A percentile compares a stretch with the other conserved stretches of the same genome.
These are phyloP conservation scores for Potorous gilbertii DNA, from an alignment of 2,797 vertebrate species.

Conservation along the genomic window DNA sequence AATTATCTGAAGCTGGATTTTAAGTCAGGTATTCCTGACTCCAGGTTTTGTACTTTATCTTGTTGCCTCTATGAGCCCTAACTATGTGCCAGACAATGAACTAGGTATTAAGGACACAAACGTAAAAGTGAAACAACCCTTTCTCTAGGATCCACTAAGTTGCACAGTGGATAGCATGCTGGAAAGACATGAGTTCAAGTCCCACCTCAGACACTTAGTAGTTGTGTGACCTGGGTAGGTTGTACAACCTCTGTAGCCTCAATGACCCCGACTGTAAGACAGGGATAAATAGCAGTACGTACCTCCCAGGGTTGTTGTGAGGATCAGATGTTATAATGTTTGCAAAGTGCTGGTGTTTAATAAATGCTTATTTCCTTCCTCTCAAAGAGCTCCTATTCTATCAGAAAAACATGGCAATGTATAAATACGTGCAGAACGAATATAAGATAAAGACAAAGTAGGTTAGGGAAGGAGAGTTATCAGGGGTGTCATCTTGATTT, in stretches of 20 bases:
- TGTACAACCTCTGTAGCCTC: background rate
- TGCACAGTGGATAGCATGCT: background rate
- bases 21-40: background rate
- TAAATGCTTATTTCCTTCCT: background rate
- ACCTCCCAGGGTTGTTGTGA: background rate
- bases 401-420: background rate
- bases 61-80: background rate
- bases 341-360: background rate
- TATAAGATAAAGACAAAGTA: background rate
- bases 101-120: background rate
- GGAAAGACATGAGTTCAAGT: background rate
- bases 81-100: background rate
- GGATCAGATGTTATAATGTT: slow-evolving; percentile 26
- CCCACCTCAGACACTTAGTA: background rate
- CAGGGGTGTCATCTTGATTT: background rate
- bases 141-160: background rate
- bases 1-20: background rate
- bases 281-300: background rate
- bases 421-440: background rate
- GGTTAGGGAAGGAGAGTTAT: background rate
- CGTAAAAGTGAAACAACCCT: background rate
- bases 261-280: background rate
- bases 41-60: background rate
- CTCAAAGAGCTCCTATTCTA: background rate
- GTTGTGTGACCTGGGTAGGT: background rate